Evolutionary conservation across 2,113 vertebrate genomes (phyloP), one percentile per base, ranked within the genome.

Genomic region (Takifugu bimaculatus): DNA sequence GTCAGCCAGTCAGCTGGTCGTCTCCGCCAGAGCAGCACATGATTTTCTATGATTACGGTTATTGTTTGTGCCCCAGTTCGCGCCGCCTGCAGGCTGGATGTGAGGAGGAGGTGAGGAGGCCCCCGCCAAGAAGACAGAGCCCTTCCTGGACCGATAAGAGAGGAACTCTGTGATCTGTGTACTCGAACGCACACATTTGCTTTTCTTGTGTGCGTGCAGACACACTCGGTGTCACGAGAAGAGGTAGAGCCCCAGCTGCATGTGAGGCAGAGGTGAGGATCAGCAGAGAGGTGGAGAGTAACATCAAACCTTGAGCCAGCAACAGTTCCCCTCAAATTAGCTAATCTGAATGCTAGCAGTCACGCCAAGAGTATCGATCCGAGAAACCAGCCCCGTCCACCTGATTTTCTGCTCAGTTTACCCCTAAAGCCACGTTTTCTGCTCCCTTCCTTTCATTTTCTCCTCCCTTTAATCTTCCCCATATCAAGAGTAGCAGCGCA

Each of bases 1-100:
- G 83, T 84, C 77, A 80, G 74, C 65, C 72, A 81, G 86, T 91
- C 90, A 91, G 89, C 88, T 88, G 88, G 79, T 89, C 84, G 79
- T 61, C 66, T 79, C 80, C 52, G 39, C 73, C 80, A 65, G 80
- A 75, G 79, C 83, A 88, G 77, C 89, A 85, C 86, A 88, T 90
- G 85, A 87, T 85, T 83, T 84, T 75, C 83, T 76, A 76, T 86
- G 72, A 86, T 88, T 86, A 87, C 82, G 66, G 81, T 87, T 84
- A 82, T 89, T 89, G 85, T 89, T 84, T 84, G 85, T 88, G 85
- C 74, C 81, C 83, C 83, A 87, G 78, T 88, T 87, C 87, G 70
- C 50, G 67, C 48, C 26, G 75, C 80, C 85, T 73, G 74, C 55
- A 69, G 85, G 87, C 81, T 74, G 49, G 52, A 83, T 83, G 71